Percentiles rank a stretch among this genome's conserved stretches.
phyloP scores from a whole-genome alignment of 2,888 invertebrate genomes.

The Branchipolynoe longqiensis region DNA sequence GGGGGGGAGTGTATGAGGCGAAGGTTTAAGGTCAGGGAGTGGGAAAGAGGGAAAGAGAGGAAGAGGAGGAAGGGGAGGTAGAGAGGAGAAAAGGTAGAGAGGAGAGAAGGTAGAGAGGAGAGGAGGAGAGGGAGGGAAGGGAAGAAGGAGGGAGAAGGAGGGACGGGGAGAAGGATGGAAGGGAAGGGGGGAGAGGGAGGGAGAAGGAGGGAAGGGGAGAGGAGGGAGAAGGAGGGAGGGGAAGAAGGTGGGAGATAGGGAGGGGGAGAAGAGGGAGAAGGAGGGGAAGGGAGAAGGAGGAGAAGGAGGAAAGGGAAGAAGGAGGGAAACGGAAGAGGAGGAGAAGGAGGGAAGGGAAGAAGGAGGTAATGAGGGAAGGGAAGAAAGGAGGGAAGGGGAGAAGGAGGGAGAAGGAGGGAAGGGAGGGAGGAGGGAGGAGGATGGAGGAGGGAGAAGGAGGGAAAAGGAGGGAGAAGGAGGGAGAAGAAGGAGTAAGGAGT shows the following conservation, averaged over 20 bases:
- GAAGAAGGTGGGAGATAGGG: not conserved
- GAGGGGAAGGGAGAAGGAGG: not conserved
- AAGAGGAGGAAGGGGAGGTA: not conserved
- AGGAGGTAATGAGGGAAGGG: not conserved
- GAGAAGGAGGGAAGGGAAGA: not conserved
- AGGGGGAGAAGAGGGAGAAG: not conserved
- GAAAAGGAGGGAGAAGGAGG: not conserved
- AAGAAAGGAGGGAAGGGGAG: not conserved
- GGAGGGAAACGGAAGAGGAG: not conserved
- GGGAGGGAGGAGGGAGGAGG: not conserved
- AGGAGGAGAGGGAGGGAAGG: not conserved
- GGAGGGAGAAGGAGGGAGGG: constrained; percentile 5
- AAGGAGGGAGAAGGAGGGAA: not conserved
- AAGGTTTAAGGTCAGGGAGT: not conserved
- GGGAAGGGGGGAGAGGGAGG: not conserved
- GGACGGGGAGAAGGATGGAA: not conserved
- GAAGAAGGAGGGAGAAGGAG: not conserved
- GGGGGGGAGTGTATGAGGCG: not conserved
- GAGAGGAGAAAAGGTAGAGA: not conserved
- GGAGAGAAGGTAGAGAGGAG: not conserved
- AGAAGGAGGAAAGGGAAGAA: not conserved
- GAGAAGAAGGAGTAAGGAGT: not conserved
- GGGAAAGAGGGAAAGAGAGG: not conserved
- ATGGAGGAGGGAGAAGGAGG: not conserved
- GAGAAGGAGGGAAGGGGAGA: not conserved